phyloP scores from a whole-genome alignment of 2,113 vertebrate species.

The Bos indicus region DNA sequence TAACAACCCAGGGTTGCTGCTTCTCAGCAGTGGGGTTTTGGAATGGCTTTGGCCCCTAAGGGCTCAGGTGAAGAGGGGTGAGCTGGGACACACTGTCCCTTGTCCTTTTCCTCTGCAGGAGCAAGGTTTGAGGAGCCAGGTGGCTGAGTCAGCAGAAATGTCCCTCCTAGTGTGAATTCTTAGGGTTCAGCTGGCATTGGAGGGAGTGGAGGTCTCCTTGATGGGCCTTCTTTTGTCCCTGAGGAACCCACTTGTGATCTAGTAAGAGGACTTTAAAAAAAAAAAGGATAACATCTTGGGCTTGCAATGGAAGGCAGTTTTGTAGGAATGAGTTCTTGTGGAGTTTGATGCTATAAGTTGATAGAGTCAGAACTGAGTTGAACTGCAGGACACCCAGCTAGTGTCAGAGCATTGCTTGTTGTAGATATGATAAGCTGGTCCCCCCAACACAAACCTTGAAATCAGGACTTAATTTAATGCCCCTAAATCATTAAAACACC shows the following conservation, averaged over 20 bases:
- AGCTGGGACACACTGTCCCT: not conserved
- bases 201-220: not conserved
- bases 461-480: not conserved
- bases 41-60: rapidly evolving
- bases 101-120: not conserved
- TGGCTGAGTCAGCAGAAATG: not conserved
- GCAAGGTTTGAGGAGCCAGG: not conserved
- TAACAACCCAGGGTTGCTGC: rapidly evolving
- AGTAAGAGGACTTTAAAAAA: not conserved
- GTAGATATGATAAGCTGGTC: not conserved
- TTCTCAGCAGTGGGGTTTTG: rapidly evolving
- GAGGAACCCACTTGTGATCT: not conserved
- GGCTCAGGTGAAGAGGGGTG: not conserved
- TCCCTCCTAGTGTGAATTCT: not conserved
- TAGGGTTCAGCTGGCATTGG: not conserved
- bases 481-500: not conserved
- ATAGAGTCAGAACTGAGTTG: not conserved
- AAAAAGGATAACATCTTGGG: not conserved
- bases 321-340: not conserved
- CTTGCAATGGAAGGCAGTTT: not conserved
- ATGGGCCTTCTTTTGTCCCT: not conserved
- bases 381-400: not conserved
- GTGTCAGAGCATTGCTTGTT: not conserved
- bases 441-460: not conserved
- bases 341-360: not conserved